Conservation (phyloP, 2,113 vertebrate species). For the Haplochromis vanheusdeni region DNA sequence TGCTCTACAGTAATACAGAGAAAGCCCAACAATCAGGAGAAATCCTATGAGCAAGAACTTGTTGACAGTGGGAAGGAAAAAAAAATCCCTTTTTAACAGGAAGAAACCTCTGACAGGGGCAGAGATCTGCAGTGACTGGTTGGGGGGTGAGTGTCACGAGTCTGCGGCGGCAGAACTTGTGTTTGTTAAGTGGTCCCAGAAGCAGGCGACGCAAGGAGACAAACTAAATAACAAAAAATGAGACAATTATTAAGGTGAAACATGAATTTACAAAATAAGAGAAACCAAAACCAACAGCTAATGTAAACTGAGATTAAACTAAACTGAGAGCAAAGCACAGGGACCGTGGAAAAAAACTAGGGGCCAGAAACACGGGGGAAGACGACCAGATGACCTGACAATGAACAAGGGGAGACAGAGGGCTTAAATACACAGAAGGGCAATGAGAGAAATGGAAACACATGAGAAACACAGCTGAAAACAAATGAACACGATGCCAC, state of each 20-base stretch:
- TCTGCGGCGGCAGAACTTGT: not conserved
- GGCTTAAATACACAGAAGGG: not conserved
- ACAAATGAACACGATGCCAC: not conserved
- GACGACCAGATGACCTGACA: not conserved
- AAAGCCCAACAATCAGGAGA: not conserved
- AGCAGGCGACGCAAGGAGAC: not conserved
- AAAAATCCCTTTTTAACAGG: not conserved
- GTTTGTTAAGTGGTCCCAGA: not conserved
- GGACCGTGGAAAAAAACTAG: not conserved
- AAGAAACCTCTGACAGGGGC: not conserved
- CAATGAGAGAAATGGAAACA: not conserved
- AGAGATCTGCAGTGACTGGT: not conserved
- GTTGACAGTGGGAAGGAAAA: not conserved
- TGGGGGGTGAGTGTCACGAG: not conserved
- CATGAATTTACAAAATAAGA: not conserved
- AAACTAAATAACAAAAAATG: fast-evolving
- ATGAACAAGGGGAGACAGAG: not conserved
- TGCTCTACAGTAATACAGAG: not conserved
- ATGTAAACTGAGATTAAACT: not conserved
- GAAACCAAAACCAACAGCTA: not conserved
- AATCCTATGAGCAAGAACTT: not conserved
- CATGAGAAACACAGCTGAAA: not conserved
- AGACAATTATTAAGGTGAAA: not conserved
- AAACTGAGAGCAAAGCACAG: not conserved
- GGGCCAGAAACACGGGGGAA: not conserved